Base-by-base conservation (phyloP, 2,797 vertebrate species). In the Sternarchorhynchus goeldii region DNA sequence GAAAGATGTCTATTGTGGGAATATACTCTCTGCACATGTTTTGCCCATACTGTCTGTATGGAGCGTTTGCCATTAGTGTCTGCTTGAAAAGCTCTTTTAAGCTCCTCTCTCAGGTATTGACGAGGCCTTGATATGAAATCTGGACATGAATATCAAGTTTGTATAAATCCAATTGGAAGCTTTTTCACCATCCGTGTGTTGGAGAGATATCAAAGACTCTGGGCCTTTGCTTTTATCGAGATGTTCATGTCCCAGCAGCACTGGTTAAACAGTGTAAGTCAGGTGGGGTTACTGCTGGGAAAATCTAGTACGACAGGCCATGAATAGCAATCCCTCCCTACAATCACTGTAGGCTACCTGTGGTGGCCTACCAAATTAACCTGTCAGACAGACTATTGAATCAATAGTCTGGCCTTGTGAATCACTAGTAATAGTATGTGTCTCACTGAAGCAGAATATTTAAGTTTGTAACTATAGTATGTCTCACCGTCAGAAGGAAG, bases 231-330 rank as follows among this genome's bases (percentile, higher is more conserved):
- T 65, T 73, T 62, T 77, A 56, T 73, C 60, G 73, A 63, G 71
- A 77, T 29, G 41, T 62, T 67, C 79, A 71, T 16, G 60, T 78
- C 71, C 53, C 55, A 65, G 74, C 67, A 53, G 70, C n/a, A 21
- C 29, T 20, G 31, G 36, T 76, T 80, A 77, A 74, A 73, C 75
- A 72, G 58, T 74, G 64, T 72, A 75, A 81, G 76, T 80, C 78
- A 64, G 58, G 57, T 68, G 67, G 72, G 29, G 57, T 77, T 77
- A 59, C 58, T 53, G 80, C 64, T 75, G 67, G 34, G 53, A 75
- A 82, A 81, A 82, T 78, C 62, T 62, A 45, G 57, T 16, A 14
- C 66, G 73, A 76, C 63, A 72, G 66, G 73, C 55, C 58, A 72
- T 41, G 75, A 80, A 87, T 75, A 82, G 65, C 39, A 72, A 79